Evolutionary conservation across 1,140 invertebrate genomes (phyloP), one percentile per base, ranked within the genome.

Genomic region (Lordiphosa stackelbergi): DNA sequence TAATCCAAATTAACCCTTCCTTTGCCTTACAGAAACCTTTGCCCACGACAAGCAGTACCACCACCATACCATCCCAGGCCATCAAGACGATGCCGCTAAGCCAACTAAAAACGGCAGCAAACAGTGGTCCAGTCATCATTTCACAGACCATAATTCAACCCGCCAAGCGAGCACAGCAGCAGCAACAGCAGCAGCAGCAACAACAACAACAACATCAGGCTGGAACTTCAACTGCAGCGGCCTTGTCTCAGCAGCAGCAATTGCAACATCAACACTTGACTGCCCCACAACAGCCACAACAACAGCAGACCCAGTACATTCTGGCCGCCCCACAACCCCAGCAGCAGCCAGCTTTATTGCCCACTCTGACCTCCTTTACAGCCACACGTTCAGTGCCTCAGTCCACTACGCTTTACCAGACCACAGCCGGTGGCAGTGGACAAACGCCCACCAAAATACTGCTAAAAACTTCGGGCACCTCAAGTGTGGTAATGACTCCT

Each of bases 111-210:
- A 74, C 71, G 41, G 83, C 85, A 3, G 69, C 85, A 9, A 85
- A 83, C 52, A 85, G 85, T 48, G 84, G 84, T 0, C 86, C 86
- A 8, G 77, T 86, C 12, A 86, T 86, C 11, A 86, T 87, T 43
- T 87, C 86, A 7, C 85, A 86, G 43, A 87, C 86, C 45, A 86
- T 87, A 28, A 87, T 87, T 24, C 81, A 87, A 55, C 85, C 86
- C 6, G 85, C 85, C 5, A 87, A 87, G 53, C 69, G 83, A 3
- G 65, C 88, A 74, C 77, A 86, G n/a, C 57, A 69, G 10, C 55
- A 66, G 16, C 45, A 72, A 43, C 53, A 64, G 22, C 66, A 52
- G 42, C 34, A 88, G 74, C 88, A 56, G 57, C 86, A 31, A 73
- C 86, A 51, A 55, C 78, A 52, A 75, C 87, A n/a, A n/a, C n/a